Evolutionary conservation across 2,113 vertebrate species (phyloP).

Genomic region (Cisticola juncidis): DNA sequence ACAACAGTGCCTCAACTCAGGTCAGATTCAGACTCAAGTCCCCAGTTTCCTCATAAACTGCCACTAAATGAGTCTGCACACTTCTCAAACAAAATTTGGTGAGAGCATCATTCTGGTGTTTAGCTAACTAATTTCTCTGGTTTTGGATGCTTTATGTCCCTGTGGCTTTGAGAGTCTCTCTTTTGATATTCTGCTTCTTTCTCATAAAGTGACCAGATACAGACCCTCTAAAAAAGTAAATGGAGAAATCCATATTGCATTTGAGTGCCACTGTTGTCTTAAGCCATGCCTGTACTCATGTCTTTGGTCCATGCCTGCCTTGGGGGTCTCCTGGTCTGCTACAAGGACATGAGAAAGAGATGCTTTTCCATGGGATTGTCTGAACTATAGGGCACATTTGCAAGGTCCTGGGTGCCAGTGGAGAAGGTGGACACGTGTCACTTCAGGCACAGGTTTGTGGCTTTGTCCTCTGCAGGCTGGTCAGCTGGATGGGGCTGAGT

Average conservation of each 20-base stretch:
- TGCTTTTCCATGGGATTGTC: background rate
- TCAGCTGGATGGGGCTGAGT: background rate
- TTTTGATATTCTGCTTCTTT: background rate
- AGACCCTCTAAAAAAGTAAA: background rate
- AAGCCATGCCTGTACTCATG: fast-evolving
- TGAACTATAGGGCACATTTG: fast-evolving
- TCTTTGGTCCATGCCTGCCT: fast-evolving
- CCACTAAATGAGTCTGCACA: background rate
- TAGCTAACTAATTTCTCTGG: background rate
- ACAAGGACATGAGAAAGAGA: fast-evolving
- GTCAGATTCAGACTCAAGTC: background rate
- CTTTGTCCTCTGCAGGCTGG: background rate
- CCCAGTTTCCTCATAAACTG: background rate
- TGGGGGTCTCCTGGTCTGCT: fast-evolving
- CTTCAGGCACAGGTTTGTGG: background rate
- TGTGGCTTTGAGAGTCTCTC: background rate
- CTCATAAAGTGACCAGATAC: background rate
- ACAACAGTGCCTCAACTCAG: background rate
- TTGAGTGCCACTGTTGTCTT: background rate
- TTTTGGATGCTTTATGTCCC: background rate
- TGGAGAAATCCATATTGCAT: background rate
- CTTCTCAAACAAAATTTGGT: background rate
- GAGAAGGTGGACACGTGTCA: fast-evolving
- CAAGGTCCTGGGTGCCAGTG: fast-evolving
- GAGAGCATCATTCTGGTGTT: background rate